phyloP scores from a whole-genome alignment of 2,797 vertebrate genomes.

The Aldrovandia affinis region DNA sequence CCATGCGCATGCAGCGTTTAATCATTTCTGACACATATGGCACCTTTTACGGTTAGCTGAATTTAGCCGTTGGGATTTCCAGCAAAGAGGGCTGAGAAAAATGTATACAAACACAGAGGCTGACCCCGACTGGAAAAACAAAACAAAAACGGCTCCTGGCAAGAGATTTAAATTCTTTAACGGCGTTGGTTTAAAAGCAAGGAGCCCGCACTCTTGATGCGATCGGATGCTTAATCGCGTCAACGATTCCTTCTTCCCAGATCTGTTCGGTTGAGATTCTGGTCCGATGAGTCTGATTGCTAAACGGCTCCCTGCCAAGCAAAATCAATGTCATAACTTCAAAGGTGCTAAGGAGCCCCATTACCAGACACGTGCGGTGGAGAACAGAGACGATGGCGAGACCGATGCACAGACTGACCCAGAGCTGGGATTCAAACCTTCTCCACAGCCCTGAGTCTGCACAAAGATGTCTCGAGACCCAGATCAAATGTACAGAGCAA shows the following conservation, averaged over 20 bases:
- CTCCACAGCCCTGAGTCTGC: constrained; percentile 22
- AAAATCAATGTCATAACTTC: constrained; percentile 50
- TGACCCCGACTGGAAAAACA: background rate
- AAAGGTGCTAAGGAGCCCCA: constrained; percentile 60
- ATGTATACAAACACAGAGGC: background rate
- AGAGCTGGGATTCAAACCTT: constrained; percentile 42
- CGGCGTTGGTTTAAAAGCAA: constrained; percentile 29
- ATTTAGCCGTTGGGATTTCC: background rate
- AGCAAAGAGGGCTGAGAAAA: background rate
- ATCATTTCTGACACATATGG: background rate
- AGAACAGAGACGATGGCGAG: background rate
- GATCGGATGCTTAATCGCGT: constrained; percentile 31
- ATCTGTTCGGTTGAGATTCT: constrained; percentile 36
- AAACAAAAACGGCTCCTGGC: background rate
- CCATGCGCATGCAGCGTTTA: background rate
- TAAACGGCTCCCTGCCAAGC: constrained; percentile 52
- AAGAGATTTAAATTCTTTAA: constrained; percentile 17
- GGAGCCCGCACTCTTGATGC: background rate
- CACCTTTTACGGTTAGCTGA: background rate
- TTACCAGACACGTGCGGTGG: background rate
- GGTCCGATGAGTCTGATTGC: constrained; percentile 42
- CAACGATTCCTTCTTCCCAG: constrained; percentile 36
- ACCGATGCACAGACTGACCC: constrained; percentile 22
- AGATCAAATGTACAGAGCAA: constrained; percentile 50
- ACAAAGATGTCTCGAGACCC: constrained; percentile 53